phyloP scores from a whole-genome alignment of 2,113 vertebrate species.

The Coryphaenoides rupestris region DNA sequence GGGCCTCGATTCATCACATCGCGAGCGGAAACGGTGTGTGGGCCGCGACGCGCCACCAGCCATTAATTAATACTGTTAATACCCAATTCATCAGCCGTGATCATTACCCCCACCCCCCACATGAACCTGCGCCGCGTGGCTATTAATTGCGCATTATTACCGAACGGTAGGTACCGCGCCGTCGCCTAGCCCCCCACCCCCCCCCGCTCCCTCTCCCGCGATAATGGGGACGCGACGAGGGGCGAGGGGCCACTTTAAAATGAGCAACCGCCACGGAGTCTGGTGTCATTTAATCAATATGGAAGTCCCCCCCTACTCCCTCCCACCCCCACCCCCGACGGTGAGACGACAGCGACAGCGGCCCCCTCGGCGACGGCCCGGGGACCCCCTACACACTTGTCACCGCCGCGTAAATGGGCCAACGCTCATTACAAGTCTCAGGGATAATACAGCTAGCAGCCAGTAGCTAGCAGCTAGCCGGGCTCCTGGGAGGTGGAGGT shows the following conservation, averaged over 20 bases:
- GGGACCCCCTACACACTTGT: constrained; percentile 36
- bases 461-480: neutral
- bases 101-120: constrained; percentile 26
- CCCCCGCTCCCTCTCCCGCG: constrained; percentile 50
- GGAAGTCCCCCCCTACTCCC: constrained; percentile 14
- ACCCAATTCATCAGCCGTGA: constrained; percentile 45
- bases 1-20: constrained; percentile 43
- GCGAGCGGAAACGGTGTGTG: constrained; percentile 38
- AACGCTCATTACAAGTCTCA: constrained; percentile 29
- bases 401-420: constrained; percentile 45
- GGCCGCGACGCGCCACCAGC: constrained; percentile 3
- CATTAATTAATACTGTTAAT: constrained; percentile 41
- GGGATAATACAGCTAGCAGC: constrained; percentile 9
- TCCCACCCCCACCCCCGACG: constrained; percentile 9
- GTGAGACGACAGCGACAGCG: constrained; percentile 31
- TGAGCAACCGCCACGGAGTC: constrained; percentile 58
- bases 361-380: constrained; percentile 23
- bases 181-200: constrained; percentile 22
- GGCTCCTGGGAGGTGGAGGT: constrained; percentile 29
- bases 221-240: too few relatives aligned
- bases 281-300: constrained; percentile 69
- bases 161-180: neutral
- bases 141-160: constrained; percentile 43
- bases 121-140: too few relatives aligned
- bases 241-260: constrained; percentile 62